Evolutionary conservation across 2,888 invertebrate genomes (phyloP), one percentile per base, ranked within the genome.

Genomic region (Gastracanthus pulcherrimus): DNA sequence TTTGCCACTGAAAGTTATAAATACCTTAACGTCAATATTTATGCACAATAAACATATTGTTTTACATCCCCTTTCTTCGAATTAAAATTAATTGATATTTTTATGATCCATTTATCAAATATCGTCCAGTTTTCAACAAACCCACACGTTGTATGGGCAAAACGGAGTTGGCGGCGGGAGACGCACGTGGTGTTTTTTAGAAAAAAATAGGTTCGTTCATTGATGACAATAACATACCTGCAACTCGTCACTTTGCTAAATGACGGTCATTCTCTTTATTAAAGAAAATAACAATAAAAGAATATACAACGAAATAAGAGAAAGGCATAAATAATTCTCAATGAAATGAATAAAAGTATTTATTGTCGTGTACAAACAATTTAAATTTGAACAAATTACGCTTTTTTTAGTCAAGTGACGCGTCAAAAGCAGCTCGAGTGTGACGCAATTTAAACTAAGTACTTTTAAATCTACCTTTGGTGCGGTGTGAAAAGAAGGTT

Each of bases 11-110:
- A 55, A 76, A 23, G 34, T 19, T 3, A 19, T 13, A 29, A 41
- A 19, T 76, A 45, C 58, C 41, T 76, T 34, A 23, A 67, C n/a
- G 5, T 69, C 16, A 69, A 31, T 31, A n/a, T 23, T 41, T 58
- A 45, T 11, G 31, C 16, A 34, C 34, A 3, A 19, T 62, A 58
- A 60, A 60, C n/a, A 67, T 67, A 69, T 29, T 11, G 29, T 13
- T 62, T 36, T 19, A 11, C 9, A 5, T 13, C 13, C 19, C 11
- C 16, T 19, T 9, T 19, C 11, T 62, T 19, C 1, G n/a, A 36
- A 62, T n/a, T 0, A 36, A 62, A 26, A 23, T 26, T 11, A 23
- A n/a, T n/a, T 4, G 9, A 9, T 23, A 9, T 26, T 13, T 26
- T 9, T 7, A 34, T 19, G 9, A 16, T 4, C 11, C 19, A 62